Evolutionary conservation across 2,888 invertebrate genomes (phyloP).

Genomic region (Nymphalis c-album): DNA sequence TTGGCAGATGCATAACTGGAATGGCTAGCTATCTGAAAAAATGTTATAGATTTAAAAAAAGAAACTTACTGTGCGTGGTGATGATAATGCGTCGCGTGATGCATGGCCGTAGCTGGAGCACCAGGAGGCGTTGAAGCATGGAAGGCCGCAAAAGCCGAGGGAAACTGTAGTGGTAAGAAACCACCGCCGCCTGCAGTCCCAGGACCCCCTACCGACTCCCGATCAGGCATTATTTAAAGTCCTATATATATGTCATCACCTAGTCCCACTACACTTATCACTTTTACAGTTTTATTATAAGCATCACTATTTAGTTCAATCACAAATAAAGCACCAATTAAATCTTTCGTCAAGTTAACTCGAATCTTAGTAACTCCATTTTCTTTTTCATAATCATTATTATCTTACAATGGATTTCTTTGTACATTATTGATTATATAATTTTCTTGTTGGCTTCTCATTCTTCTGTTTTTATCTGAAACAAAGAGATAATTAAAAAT

Average conservation of each 20-base stretch:
- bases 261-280: conserved; percentile 47
- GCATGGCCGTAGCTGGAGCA: conserved; percentile 80
- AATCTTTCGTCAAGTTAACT: conserved; percentile 66
- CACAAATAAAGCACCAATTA: conserved; percentile 40
- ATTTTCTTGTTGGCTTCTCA: conserved; percentile 40
- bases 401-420: conserved; percentile 47
- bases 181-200: conserved; percentile 80
- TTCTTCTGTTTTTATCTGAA: conserved; percentile 60
- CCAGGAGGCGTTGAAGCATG: conserved; percentile 83
- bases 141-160: conserved; percentile 82
- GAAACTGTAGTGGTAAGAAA: conserved; percentile 81
- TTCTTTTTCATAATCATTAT: conserved; percentile 55
- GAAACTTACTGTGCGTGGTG: conserved; percentile 77
- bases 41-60: not conserved
- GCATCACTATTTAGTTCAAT: conserved; percentile 35
- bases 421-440: conserved; percentile 46
- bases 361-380: conserved; percentile 61
- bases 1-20: conserved; percentile 13
- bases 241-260: conserved; percentile 58
- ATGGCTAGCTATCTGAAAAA: not conserved
- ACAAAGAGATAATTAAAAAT: conserved; percentile 58
- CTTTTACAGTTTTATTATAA: conserved; percentile 31
- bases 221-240: conserved; percentile 78
- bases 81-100: conserved; percentile 80
- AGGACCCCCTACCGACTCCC: conserved; percentile 79